These are phyloP conservation scores for Campylorhamphus procurvoides DNA, from an alignment of 2,113 vertebrate genomes.

Conservation along the genomic window DNA sequence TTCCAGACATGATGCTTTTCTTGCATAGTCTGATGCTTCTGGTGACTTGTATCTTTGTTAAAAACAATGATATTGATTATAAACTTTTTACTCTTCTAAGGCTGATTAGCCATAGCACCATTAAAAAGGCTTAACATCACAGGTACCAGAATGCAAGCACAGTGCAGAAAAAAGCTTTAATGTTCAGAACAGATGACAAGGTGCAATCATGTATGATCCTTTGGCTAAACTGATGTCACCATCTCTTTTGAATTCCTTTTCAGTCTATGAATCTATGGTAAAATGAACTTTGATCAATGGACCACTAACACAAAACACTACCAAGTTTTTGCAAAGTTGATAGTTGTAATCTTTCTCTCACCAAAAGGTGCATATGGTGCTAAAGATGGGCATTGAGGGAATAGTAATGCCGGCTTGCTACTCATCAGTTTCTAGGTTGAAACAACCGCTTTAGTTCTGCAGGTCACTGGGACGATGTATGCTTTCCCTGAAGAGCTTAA, in stretches of 20 bases:
- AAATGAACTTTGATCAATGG: background rate
- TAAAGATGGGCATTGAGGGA: background rate
- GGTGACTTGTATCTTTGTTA: background rate
- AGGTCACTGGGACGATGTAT: background rate
- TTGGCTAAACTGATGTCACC: background rate
- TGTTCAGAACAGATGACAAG: background rate
- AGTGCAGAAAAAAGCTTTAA: background rate
- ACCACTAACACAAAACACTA: background rate
- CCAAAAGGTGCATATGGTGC: background rate
- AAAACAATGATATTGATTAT: background rate
- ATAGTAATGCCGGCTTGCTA: background rate
- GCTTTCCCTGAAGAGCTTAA: background rate
- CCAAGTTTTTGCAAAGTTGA: background rate
- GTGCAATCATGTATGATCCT: rapidly evolving
- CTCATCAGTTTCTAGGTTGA: background rate
- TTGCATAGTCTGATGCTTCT: background rate
- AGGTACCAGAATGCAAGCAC: background rate
- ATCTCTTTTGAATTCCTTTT: background rate
- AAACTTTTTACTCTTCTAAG: background rate
- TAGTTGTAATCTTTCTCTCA: background rate
- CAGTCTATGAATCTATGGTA: background rate
- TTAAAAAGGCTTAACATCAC: background rate
- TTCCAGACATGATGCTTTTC: background rate
- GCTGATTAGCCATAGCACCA: background rate
- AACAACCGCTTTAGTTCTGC: background rate